Evolutionary conservation across 2,888 invertebrate genomes (phyloP), one percentile per base, ranked within the genome.

Genomic region (Hydropsyche betteni): DNA sequence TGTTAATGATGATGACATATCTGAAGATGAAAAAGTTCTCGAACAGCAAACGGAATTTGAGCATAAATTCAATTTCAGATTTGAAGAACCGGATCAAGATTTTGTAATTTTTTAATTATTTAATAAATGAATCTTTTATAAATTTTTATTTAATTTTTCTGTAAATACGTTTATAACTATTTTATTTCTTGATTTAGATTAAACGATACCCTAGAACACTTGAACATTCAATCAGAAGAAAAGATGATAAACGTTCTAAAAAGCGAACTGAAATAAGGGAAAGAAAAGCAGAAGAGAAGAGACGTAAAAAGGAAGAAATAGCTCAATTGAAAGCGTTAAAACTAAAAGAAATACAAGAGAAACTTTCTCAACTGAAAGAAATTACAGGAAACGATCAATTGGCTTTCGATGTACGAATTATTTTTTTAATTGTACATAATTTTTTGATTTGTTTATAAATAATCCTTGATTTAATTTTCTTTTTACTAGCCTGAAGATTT

Each of bases 21-120:
- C 82, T 0, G 94, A 93, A 74, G 97, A 97, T 82, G 96, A 96
- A 83, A 86, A 89, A 79, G 89, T 90, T 68, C 88, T 96, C 38
- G 92, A 94, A 81, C 90, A 93, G 82, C 95, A 96, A 84, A 95
- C 94, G 79, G 91, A 93, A 84, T 99, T 97, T 86, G 98, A 99
- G 83, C 90, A 94, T 68, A 97, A 98, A 80, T 99, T 93, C 84
- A 98, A 99, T 87, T 98, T 97, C 84, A 90, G 99, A 79, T 99
- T 93, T 84, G 98, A 99, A 84, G 98, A 99, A 84, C 98, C 97
- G 0, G 98, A 98, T 84, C 90, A 93, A 69, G 96, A 97, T 80
- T 97, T 93, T 85, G 92, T 95, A 81, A 86, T 89, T 83, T 68
- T 76, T n/a, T n/a, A 52, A 2, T 53, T 44, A 44, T 44, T 44